Evolutionary conservation across 2,888 invertebrate species (phyloP).

Genomic region (Tenodera sinensis): DNA sequence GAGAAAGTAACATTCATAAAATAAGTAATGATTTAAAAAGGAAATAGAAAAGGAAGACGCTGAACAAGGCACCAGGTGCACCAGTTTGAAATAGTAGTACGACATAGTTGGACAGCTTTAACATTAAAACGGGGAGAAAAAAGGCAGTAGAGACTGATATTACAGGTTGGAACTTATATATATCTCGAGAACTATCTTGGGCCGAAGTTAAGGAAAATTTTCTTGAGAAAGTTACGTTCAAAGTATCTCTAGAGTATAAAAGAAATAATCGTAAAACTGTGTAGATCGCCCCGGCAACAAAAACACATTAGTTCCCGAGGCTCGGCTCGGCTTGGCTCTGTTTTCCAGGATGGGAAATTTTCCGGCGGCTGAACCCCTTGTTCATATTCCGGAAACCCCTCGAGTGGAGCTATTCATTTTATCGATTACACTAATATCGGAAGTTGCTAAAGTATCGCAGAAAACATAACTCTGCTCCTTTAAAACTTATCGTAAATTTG

Average conservation of each 20-base stretch:
- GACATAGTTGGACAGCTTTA: not conserved
- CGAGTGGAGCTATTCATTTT: not conserved
- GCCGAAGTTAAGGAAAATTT: not conserved
- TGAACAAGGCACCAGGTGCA: not conserved
- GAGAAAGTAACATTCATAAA: not conserved
- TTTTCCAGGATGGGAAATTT: not conserved
- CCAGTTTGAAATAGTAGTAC: not conserved
- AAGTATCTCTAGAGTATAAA: not conserved
- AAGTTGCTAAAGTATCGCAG: not conserved
- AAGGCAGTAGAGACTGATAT: too few species aligned
- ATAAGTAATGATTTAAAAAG: not conserved
- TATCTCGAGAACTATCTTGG: not conserved
- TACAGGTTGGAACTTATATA: not conserved
- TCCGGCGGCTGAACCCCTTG: not conserved
- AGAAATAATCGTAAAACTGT: not conserved
- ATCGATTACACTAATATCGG: not conserved
- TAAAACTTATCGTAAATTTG: not conserved
- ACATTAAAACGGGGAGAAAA: not conserved
- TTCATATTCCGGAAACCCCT: not conserved
- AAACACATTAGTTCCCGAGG: not conserved
- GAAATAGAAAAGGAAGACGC: not conserved
- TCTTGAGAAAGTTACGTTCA: not conserved
- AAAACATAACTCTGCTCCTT: not conserved
- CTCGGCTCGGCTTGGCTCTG: not conserved
- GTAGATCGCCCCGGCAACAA: not conserved